Base-by-base conservation (phyloP, 2,797 vertebrate genomes). In the Poeciliopsis turneri region DNA sequence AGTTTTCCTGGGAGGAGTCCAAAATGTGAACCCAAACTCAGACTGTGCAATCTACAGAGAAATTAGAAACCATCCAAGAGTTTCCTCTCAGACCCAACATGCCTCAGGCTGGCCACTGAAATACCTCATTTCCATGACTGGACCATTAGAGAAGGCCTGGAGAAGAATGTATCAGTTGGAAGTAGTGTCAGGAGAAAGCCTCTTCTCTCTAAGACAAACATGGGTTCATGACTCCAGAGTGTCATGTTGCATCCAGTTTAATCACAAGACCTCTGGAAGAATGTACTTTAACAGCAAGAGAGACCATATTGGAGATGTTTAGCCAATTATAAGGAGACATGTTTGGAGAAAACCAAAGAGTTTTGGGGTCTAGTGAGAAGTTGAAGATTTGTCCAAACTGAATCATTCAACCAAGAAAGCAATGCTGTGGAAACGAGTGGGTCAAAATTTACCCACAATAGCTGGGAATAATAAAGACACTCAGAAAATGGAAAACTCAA, bases 191-290 rank as follows among this genome's bases (percentile, higher is more conserved):
- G 15, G 59, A 33, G 59, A 61, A 61, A 61, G 28, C 5, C 2
- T 61, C 59, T 61, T 61, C 59, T 61, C 30, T 61, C 30, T 61
- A 33, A 61, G 30, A 61, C 59, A 61, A 61, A 61, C 28, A 61
- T 61, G 59, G 59, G 28, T 13, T 61, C 59, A 61, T 61, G 59
- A 59, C 55, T 30, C 55, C 1, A 10, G n/a, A 59, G 55, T 59
- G 55, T 61, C 28, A 61, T 61, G 57, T 61, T 61, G 15, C 57
- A 33, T 61, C 15, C 2, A 6, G 15, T 8, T 33, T 33, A 30
- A 61, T 33, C 15, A 33, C 28, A 61, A 61, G 28, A 61, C 30
- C 28, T 61, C 28, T 61, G 30, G 59, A 33, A 61, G 57, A 61
- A 61, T 61, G 28, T 33, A 30, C 30, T 61, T 61, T 16, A 59